These are phyloP conservation scores for Albula glossodonta DNA, from an alignment of 2,113 vertebrate genomes.

Conservation along the genomic window DNA sequence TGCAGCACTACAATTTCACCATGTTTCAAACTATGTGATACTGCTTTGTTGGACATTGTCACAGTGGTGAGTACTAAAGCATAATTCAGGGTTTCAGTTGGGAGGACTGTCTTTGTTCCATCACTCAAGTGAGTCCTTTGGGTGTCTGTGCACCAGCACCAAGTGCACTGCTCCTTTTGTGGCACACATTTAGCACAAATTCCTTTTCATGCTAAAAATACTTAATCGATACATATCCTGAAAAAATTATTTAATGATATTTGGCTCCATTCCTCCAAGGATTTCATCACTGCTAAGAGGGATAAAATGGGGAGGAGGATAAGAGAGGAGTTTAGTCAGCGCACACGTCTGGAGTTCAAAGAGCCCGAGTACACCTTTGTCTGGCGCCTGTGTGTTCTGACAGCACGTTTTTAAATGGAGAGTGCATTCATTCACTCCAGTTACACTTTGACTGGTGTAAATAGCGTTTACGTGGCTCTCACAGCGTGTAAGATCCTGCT, in stretches of 20 bases:
- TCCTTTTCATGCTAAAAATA: neutral
- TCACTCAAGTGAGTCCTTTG: too few species aligned
- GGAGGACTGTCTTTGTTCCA: too few species aligned
- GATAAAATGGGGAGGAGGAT: neutral
- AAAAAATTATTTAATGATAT: neutral
- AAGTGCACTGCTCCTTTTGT: neutral
- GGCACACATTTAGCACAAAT: neutral
- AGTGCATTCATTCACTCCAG: neutral
- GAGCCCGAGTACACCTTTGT: neutral
- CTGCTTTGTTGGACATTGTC: too few species aligned
- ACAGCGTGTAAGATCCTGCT: too few species aligned
- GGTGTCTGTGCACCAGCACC: neutral
- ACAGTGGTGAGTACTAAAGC: too few species aligned
- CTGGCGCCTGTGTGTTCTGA: neutral
- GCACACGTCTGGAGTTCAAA: neutral
- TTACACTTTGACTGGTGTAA: neutral
- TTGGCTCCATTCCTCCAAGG: neutral
- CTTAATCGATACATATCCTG: neutral
- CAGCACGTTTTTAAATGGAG: neutral
- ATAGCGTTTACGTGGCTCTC: neutral
- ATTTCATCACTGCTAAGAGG: neutral
- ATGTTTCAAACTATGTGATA: too few species aligned
- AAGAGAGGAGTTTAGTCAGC: neutral
- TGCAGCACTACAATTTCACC: too few species aligned
- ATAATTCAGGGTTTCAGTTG: too few species aligned